These are phyloP conservation scores for Euwallacea similis DNA, from an alignment of 1,140 invertebrate genomes.

Conservation along the genomic window DNA sequence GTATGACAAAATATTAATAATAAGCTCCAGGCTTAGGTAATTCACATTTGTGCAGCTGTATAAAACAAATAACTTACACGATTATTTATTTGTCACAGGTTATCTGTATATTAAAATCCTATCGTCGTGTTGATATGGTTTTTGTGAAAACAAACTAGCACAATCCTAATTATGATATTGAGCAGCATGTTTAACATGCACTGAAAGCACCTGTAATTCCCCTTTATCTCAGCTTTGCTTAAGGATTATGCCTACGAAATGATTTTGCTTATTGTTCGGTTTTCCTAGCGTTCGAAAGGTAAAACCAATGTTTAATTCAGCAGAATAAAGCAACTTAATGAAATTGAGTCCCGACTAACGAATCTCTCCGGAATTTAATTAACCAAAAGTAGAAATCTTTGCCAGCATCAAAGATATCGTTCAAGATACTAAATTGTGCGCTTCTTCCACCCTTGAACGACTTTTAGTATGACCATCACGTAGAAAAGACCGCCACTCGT, in stretches of 20 bases:
- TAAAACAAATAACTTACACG: slow-evolving; percentile 26
- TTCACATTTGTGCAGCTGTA: slow-evolving; percentile 27
- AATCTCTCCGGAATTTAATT: slow-evolving; percentile 20
- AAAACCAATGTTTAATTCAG: neutral
- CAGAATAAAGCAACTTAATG: neutral
- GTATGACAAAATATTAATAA: slow-evolving; percentile 16
- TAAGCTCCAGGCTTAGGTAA: slow-evolving; percentile 1
- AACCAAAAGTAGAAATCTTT: slow-evolving; percentile 27
- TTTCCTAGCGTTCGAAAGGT: neutral
- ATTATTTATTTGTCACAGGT: slow-evolving; percentile 29
- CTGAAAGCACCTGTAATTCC: slow-evolving; percentile 9
- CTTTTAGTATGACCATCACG: slow-evolving; percentile 47
- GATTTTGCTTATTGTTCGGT: neutral
- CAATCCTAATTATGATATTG: slow-evolving; percentile 24
- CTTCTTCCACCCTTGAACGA: slow-evolving; percentile 8
- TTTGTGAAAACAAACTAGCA: slow-evolving; percentile 23
- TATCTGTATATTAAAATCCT: slow-evolving; percentile 35
- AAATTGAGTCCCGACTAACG: slow-evolving; percentile 1
- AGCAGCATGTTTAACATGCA: slow-evolving; percentile 19
- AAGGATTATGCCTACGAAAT: slow-evolving; percentile 4
- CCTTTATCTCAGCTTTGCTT: slow-evolving; percentile 12
- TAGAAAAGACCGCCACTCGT: slow-evolving; percentile 42
- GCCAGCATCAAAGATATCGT: slow-evolving; percentile 22
- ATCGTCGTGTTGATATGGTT: slow-evolving; percentile 23
- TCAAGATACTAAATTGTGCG: slow-evolving; percentile 20